phyloP scores from a whole-genome alignment of 2,113 vertebrate genomes.

The Mus pahari region DNA sequence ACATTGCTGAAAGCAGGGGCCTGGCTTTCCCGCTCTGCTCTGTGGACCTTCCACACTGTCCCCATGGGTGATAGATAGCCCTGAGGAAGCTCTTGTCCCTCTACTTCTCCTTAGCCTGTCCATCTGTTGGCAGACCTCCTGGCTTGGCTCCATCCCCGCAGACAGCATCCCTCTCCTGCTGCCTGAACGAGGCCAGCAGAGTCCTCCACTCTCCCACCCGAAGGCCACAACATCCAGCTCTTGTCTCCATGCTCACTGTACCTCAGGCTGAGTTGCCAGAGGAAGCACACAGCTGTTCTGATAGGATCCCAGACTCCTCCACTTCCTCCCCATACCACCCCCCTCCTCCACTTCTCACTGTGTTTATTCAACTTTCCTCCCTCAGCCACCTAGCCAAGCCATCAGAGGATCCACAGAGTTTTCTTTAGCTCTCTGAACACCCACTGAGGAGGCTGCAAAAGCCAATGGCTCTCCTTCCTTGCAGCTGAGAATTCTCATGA shows the following conservation, averaged over 20 bases:
- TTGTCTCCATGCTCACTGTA: background rate
- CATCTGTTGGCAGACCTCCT: background rate
- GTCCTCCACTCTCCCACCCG: background rate
- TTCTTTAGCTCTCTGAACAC: background rate
- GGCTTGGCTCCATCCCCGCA: no score
- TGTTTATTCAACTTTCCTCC: background rate
- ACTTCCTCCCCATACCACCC: background rate
- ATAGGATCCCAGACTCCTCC: background rate
- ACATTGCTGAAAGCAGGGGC: background rate
- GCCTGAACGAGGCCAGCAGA: background rate
- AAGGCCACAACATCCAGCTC: background rate
- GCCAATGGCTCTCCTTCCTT: background rate
- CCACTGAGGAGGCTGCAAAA: background rate
- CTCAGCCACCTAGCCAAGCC: background rate
- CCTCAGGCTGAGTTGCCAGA: background rate
- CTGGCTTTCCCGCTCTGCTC: background rate
- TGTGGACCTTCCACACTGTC: background rate
- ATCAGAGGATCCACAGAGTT: background rate
- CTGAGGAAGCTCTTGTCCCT: rapidly evolving
- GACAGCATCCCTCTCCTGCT: background rate
- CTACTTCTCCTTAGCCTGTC: background rate
- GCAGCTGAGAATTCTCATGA: background rate
- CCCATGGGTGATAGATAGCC: background rate
- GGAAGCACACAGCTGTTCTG: background rate
- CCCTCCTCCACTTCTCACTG: no score